A percentile compares a stretch with the other conserved stretches of the same genome.
Evolutionary conservation across 2,797 vertebrate genomes (phyloP).

Genomic region (Danio albolineatus): DNA sequence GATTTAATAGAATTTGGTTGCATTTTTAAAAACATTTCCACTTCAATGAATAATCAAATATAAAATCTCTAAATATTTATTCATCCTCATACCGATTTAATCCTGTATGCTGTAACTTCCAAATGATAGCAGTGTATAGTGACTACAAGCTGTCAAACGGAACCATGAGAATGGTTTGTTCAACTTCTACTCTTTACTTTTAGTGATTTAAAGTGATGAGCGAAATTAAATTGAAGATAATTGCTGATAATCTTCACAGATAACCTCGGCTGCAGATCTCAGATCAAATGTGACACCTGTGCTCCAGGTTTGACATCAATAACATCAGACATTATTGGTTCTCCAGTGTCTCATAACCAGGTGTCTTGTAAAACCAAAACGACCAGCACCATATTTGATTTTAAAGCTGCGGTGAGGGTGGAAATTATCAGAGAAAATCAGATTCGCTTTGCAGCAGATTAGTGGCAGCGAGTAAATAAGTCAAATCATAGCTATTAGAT

Average conservation of each 20-base stretch:
- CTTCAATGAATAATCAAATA: neutral
- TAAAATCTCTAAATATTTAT: neutral
- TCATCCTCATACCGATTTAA: too few species aligned
- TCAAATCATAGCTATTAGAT: neutral
- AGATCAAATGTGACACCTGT: conserved; percentile 10
- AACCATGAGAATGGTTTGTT: neutral
- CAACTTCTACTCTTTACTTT: neutral
- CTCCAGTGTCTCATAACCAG: conserved; percentile 34
- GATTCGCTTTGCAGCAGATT: too few species aligned
- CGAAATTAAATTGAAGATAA: neutral
- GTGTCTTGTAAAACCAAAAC: conserved; percentile 24
- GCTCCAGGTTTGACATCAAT: conserved; percentile 15
- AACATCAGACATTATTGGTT: conserved; percentile 27
- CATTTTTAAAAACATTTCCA: conserved; percentile 1
- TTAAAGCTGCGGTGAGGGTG: neutral
- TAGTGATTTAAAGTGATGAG: neutral
- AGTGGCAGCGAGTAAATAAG: neutral
- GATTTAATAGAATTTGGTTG: conserved; percentile 14
- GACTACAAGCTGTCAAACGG: neutral
- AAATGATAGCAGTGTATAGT: neutral
- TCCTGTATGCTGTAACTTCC: neutral
- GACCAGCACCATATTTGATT: conserved; percentile 10
- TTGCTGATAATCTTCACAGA: neutral
- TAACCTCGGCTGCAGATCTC: neutral
- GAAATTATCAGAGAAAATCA: neutral